phyloP scores from a whole-genome alignment of 2,888 invertebrate genomes.

The Neocrepidodera transversa region DNA sequence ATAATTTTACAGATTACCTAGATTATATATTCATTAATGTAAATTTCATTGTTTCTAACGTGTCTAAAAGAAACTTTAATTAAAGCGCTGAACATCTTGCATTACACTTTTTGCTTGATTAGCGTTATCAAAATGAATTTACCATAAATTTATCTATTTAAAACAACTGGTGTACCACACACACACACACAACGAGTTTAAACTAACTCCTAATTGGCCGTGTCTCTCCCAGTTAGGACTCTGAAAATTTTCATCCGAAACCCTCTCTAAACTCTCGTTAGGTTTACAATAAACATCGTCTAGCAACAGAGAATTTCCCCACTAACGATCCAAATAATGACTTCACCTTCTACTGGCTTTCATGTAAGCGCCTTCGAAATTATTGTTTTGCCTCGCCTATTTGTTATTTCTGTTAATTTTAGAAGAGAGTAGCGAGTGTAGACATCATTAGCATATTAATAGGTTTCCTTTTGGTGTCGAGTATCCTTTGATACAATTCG shows the following conservation, averaged over 20 bases:
- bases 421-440: conserved; percentile 21
- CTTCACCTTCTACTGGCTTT: conserved; percentile 13
- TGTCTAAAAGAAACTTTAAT: no score
- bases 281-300: conserved; percentile 12
- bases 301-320: conserved; percentile 16
- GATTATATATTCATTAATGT: no score
- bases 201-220: neutral
- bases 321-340: conserved; percentile 19
- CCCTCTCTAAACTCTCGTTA: conserved; percentile 12
- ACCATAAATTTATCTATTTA: no score
- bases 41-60: no score
- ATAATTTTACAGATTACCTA: no score
- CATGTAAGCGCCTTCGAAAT: conserved; percentile 21
- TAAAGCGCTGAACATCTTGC: no score
- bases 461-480: conserved; percentile 16
- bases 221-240: neutral
- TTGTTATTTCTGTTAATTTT: conserved; percentile 24
- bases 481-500: conserved; percentile 7
- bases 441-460: conserved; percentile 26
- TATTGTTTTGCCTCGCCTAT: conserved; percentile 19
- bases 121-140: no score
- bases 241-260: conserved; percentile 4
- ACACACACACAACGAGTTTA: no score
- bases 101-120: no score
- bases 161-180: no score